Conservation (phyloP, 2,797 vertebrate genomes). For the Vipera latastei region DNA sequence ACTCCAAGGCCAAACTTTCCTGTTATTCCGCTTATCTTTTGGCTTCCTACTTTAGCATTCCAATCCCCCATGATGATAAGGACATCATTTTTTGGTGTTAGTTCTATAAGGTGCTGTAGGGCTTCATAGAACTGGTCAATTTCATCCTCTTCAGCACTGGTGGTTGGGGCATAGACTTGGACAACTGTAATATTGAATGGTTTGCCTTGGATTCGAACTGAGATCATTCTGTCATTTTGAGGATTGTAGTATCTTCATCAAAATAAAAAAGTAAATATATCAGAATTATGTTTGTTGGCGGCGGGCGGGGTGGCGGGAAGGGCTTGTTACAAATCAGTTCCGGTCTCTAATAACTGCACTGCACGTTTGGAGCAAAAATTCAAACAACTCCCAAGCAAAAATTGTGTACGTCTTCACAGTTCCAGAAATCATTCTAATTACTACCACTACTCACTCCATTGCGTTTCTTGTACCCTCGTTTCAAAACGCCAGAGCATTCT, state of each 20-base stretch:
- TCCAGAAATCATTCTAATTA: not conserved
- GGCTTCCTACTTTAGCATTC: too few species aligned
- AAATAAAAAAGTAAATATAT: not conserved
- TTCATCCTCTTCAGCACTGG: too few species aligned
- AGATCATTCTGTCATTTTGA: too few species aligned
- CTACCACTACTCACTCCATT: not conserved
- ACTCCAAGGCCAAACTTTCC: too few species aligned
- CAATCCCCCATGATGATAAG: too few species aligned
- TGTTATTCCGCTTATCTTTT: too few species aligned
- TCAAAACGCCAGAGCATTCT: not conserved
- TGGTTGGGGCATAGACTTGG: too few species aligned
- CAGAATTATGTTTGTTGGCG: not conserved
- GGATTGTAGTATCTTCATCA: not conserved
- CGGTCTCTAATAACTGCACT: not conserved
- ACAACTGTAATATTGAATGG: too few species aligned
- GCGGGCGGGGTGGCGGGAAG: accelerated
- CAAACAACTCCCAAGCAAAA: not conserved
- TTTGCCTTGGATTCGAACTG: too few species aligned
- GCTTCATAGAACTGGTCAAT: too few species aligned
- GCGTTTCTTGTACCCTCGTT: not conserved
- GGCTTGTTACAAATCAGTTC: not conserved
- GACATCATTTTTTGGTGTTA: too few species aligned
- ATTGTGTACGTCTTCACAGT: not conserved
- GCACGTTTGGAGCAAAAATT: not conserved
- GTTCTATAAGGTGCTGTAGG: too few species aligned